A percentile compares a stretch with the other conserved stretches of the same genome.
Conservation (phyloP, 1,140 invertebrate genomes). For the Gyrodactylus bullatarudis region DNA sequence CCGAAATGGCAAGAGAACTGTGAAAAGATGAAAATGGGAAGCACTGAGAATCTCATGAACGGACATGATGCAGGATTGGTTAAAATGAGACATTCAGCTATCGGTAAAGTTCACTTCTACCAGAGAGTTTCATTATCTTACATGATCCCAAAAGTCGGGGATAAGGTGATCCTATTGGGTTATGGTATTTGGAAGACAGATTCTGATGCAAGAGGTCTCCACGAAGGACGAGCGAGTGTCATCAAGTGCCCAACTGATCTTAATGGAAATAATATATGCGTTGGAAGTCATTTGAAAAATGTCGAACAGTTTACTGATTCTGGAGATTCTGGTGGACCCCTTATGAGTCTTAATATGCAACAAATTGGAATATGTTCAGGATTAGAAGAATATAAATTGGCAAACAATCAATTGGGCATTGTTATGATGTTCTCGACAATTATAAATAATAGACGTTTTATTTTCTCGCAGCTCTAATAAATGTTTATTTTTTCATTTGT, state of each 20-base stretch:
- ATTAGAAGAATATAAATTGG: neutral
- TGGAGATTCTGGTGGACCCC: neutral
- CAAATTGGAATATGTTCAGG: neutral
- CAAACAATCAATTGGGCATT: neutral
- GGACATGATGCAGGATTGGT: neutral
- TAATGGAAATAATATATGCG: neutral
- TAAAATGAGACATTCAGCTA: neutral
- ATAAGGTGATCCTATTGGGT: neutral
- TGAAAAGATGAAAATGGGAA: neutral
- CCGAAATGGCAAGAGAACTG: neutral
- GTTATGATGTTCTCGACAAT: neutral
- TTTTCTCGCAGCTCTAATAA: neutral
- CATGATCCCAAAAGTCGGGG: neutral
- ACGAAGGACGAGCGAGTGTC: neutral
- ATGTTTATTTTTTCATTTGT: neutral
- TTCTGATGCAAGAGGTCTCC: neutral
- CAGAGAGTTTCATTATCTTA: neutral
- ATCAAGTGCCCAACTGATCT: neutral
- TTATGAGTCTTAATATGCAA: neutral
- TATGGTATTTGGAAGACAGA: neutral
- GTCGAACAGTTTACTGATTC: neutral
- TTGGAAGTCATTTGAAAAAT: neutral
- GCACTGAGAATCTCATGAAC: neutral
- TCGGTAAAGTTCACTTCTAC: neutral
- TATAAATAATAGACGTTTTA: neutral